phyloP scores from a whole-genome alignment of 2,797 vertebrate species.

The Sylvilagus floridanus region DNA sequence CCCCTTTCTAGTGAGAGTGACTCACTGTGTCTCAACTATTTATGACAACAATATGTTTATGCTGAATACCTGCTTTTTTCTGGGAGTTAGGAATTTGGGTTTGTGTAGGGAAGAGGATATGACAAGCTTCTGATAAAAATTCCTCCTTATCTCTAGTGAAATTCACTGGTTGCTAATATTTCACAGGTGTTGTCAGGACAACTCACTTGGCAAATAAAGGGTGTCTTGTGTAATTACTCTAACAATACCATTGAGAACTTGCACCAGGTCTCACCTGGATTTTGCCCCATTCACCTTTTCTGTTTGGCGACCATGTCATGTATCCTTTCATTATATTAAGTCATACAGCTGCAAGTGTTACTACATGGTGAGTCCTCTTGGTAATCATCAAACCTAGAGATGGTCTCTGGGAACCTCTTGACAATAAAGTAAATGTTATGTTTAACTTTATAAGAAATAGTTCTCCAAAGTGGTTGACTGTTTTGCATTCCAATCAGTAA shows the following conservation, averaged over 20 bases:
- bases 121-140: neutral
- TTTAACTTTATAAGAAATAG: constrained; percentile 51
- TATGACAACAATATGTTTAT: constrained; percentile 26
- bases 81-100: constrained; percentile 4
- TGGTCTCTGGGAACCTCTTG: neutral
- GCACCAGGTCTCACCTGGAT: neutral
- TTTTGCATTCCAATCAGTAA: constrained; percentile 4
- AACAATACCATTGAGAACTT: neutral
- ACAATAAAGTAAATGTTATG: neutral
- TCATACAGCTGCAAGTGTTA: neutral
- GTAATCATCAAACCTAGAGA: neutral
- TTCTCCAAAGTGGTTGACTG: neutral
- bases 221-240: neutral
- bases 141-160: neutral
- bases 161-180: constrained; percentile 21
- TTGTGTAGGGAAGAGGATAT: neutral
- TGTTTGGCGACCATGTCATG: constrained; percentile 42
- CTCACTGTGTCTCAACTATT: neutral
- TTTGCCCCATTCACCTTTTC: neutral
- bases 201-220: neutral
- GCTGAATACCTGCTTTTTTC: neutral
- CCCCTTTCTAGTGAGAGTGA: neutral
- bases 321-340: neutral
- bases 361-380: neutral
- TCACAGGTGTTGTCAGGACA: neutral